Evolutionary conservation across 2,113 vertebrate genomes (phyloP).

Genomic region (Lepidothrix coronata): DNA sequence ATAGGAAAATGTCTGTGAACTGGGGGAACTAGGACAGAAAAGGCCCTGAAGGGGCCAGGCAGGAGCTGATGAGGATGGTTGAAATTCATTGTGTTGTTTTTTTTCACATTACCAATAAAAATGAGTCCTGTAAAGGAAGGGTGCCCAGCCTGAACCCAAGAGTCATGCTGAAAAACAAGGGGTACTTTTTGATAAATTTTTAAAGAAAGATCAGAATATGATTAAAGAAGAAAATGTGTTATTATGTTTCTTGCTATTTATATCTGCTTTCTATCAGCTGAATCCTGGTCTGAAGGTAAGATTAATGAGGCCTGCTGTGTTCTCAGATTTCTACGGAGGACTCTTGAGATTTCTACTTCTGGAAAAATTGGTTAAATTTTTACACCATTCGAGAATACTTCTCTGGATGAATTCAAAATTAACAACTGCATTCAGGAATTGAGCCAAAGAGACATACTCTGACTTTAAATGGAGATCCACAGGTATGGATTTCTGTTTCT

Average conservation of each 20-base stretch:
- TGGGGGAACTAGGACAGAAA: conserved; percentile 41
- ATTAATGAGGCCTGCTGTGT: background rate
- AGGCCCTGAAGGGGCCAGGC: background rate
- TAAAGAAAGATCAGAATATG: background rate
- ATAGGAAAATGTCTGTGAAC: background rate
- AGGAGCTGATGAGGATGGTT: background rate
- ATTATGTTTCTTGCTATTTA: background rate
- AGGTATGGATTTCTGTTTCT: background rate
- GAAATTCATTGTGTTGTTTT: background rate
- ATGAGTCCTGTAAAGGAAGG: background rate
- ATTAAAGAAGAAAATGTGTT: background rate
- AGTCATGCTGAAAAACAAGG: background rate
- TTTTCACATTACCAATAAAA: background rate
- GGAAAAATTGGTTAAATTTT: background rate
- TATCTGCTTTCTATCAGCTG: background rate
- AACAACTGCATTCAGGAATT: background rate
- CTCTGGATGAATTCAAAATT: background rate
- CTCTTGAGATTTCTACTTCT: background rate
- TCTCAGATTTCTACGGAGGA: background rate
- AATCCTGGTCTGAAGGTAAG: background rate
- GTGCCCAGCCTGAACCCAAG: background rate
- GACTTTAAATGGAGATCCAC: background rate
- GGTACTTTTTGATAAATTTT: background rate
- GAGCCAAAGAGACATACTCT: background rate
- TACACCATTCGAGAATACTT: background rate